phyloP scores from a whole-genome alignment of 2,888 invertebrate genomes.

The Himalopsyche tibetana region DNA sequence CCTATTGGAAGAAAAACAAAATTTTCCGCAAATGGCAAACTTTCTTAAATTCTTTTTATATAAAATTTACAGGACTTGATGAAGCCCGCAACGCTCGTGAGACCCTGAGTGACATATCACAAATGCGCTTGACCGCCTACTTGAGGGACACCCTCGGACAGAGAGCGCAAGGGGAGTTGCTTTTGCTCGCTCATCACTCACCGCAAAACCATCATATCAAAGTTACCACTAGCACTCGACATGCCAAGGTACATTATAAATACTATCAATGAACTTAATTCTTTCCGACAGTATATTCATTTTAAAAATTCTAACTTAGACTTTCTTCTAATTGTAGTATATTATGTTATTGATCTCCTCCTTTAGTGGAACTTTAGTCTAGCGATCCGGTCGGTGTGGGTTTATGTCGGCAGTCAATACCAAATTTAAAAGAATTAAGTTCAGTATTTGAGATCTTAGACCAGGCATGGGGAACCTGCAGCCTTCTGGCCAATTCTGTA shows the following conservation, averaged over 20 bases:
- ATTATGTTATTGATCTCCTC: too few species aligned
- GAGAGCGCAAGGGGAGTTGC: conserved; percentile 81
- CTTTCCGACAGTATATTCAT: neutral
- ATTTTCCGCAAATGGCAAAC: too few species aligned
- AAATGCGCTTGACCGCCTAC: conserved; percentile 82
- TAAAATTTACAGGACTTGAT: conserved; percentile 71
- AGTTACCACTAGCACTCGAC: conserved; percentile 88
- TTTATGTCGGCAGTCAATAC: too few species aligned
- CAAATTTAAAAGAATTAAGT: too few species aligned
- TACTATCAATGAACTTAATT: neutral
- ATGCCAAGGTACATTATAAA: conserved; percentile 80
- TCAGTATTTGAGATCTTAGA: too few species aligned
- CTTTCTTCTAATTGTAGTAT: neutral
- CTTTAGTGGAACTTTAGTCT: too few species aligned
- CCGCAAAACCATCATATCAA: conserved; percentile 89
- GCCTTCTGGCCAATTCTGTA: too few species aligned
- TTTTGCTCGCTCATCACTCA: conserved; percentile 88
- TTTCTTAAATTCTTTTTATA: neutral
- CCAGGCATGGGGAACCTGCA: too few species aligned
- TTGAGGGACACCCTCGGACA: conserved; percentile 83
- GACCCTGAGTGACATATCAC: conserved; percentile 80
- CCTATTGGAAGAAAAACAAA: too few species aligned
- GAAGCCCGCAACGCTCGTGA: conserved; percentile 79
- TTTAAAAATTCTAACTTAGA: neutral
- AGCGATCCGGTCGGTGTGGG: too few species aligned